These are phyloP conservation scores for Eupithecia abbreviata DNA, from an alignment of 2,888 invertebrate species.

Conservation along the genomic window DNA sequence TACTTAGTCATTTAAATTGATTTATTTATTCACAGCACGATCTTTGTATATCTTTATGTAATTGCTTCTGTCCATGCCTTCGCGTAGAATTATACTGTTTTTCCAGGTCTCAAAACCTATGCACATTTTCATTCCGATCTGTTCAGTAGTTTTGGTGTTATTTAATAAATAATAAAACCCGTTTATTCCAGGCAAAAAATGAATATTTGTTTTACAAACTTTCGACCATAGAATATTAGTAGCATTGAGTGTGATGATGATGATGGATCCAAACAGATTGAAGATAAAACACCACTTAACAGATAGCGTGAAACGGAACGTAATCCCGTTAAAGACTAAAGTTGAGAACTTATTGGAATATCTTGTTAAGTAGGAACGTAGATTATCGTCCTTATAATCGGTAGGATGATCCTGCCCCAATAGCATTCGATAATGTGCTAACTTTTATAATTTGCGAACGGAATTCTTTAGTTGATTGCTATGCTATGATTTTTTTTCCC, in stretches of 20 bases:
- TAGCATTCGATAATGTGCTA: neutral
- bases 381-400: neutral
- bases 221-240: neutral
- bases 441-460: neutral
- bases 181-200: too few relatives aligned
- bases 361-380: slow-evolving; percentile 7
- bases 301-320: slow-evolving; percentile 33
- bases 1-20: neutral
- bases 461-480: neutral
- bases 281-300: slow-evolving; percentile 2
- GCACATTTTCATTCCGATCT: neutral
- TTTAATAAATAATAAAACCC: too few relatives aligned
- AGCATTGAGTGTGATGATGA: neutral
- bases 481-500: neutral
- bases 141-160: neutral
- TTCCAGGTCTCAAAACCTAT: neutral
- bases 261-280: slow-evolving; percentile 1
- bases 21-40: neutral
- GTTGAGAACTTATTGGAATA: slow-evolving; percentile 16
- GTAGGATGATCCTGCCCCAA: neutral
- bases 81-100: neutral
- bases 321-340: slow-evolving; percentile 41
- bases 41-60: too few relatives aligned
- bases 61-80: too few relatives aligned
- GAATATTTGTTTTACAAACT: neutral